These are phyloP conservation scores for Parasteatoda lunata DNA, from an alignment of 2,888 invertebrate genomes.

Conservation along the genomic window DNA sequence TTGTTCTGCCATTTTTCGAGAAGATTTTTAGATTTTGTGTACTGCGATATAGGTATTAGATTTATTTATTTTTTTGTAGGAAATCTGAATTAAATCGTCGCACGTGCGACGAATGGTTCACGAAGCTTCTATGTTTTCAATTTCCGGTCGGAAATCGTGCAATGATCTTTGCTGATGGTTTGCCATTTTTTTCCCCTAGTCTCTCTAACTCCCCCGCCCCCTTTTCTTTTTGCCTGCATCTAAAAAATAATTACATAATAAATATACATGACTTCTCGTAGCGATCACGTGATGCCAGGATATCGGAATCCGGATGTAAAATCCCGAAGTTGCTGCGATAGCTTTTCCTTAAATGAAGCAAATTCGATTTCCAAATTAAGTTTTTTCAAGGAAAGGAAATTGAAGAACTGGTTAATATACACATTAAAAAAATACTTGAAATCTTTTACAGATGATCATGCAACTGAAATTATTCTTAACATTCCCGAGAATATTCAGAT, in stretches of 20 bases:
- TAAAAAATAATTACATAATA: conserved; percentile 2
- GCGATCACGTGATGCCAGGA: not conserved
- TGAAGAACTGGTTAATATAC: no score
- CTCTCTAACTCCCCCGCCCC: not conserved
- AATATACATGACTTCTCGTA: not conserved
- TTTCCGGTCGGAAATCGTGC: conserved; percentile 1
- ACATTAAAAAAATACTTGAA: no score
- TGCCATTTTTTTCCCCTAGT: not conserved
- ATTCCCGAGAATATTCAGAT: no score
- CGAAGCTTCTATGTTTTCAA: not conserved
- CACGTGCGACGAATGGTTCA: not conserved
- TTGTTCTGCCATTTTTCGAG: conserved; percentile 18
- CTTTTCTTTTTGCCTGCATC: not conserved
- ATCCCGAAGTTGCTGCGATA: no score
- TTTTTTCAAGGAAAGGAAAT: no score
- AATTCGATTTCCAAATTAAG: no score
- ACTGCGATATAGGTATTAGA: not conserved
- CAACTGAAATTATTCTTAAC: no score
- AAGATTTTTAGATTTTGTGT: not conserved
- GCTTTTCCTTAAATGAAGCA: no score
- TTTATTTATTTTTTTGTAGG: not conserved
- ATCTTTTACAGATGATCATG: no score
- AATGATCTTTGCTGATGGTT: not conserved
- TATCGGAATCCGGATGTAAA: not conserved
- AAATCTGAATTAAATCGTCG: not conserved